These are phyloP conservation scores for Ginglymostoma cirratum DNA, from an alignment of 2,113 vertebrate genomes.

Conservation along the genomic window DNA sequence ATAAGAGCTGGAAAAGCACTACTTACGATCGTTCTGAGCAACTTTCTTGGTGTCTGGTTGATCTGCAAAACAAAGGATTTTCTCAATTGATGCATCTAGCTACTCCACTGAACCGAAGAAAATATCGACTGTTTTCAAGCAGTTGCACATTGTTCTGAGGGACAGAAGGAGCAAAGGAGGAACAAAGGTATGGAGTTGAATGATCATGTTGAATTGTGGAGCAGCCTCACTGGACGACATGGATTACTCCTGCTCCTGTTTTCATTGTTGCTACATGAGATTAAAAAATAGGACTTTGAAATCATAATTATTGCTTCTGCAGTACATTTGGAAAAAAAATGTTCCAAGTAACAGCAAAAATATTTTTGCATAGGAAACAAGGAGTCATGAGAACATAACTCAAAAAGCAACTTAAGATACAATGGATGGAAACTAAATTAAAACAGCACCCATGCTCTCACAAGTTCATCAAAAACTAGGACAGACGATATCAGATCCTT, in stretches of 20 bases:
- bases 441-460: background rate
- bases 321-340: background rate
- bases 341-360: background rate
- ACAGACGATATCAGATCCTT: background rate
- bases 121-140: background rate
- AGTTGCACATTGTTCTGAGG: too few relatives aligned
- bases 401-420: background rate
- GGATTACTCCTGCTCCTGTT: too few relatives aligned
- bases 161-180: too few relatives aligned
- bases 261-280: too few relatives aligned
- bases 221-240: too few relatives aligned
- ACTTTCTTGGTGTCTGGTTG: slow-evolving; percentile 98
- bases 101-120: background rate
- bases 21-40: slow-evolving; percentile 90
- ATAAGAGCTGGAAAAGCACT: slow-evolving; percentile 42
- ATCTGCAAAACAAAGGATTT: slow-evolving; percentile 74
- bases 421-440: too few relatives aligned
- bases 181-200: too few relatives aligned
- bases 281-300: background rate
- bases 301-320: background rate
- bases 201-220: too few relatives aligned
- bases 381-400: background rate
- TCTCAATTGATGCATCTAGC: slow-evolving; percentile 44
- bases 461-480: background rate
- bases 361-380: background rate